Evolutionary conservation across 2,797 vertebrate species (phyloP).

Genomic region (Crocodylus rhombifer): DNA sequence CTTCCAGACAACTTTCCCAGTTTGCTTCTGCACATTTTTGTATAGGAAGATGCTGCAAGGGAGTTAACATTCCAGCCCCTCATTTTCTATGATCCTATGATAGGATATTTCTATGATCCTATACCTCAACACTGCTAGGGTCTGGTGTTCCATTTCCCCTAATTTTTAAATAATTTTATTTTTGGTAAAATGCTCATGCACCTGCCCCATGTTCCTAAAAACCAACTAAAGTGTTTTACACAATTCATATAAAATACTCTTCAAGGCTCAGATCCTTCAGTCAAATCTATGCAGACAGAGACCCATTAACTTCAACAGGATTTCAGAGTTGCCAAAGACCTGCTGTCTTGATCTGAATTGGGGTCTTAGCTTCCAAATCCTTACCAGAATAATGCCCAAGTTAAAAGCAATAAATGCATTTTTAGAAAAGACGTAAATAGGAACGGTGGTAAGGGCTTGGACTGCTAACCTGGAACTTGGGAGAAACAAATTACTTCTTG

Average conservation of each 20-base stretch:
- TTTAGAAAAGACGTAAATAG: background rate
- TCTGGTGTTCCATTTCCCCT: constrained; percentile 3
- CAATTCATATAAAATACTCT: background rate
- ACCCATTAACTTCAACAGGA: background rate
- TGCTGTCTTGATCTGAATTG: background rate
- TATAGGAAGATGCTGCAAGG: constrained; percentile 40
- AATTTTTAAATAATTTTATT: constrained; percentile 63
- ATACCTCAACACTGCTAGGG: constrained; percentile 31
- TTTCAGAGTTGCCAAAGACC: background rate
- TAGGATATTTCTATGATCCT: no score
- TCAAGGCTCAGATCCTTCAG: background rate
- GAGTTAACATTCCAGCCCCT: constrained; percentile 8
- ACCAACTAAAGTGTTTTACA: constrained; percentile 49
- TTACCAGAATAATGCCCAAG: background rate
- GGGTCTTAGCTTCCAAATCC: background rate
- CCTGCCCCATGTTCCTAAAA: constrained; percentile 48
- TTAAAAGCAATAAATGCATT: background rate
- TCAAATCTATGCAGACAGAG: background rate
- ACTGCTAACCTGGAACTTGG: background rate
- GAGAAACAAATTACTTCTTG: background rate
- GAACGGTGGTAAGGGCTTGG: background rate
- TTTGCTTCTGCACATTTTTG: constrained; percentile 23
- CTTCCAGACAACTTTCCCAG: no score
- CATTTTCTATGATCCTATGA: no score
- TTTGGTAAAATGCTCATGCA: constrained; percentile 28